Base-by-base conservation (phyloP, 2,113 vertebrate species). In the Salvelinus fontinalis region DNA sequence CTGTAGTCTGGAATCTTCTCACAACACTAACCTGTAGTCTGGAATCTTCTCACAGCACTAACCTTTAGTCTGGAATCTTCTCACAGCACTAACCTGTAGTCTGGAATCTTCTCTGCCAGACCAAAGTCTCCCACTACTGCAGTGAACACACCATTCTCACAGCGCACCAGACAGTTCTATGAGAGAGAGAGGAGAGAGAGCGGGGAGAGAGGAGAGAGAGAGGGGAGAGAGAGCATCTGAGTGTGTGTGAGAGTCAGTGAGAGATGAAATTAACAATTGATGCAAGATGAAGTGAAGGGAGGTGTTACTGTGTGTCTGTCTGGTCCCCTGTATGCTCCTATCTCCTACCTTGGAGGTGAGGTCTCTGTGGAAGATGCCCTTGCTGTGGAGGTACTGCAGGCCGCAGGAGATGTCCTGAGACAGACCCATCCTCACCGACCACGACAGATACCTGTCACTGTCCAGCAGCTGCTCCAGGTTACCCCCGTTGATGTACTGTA, bases 381-480 rank as follows among this genome's bases (percentile, higher is more conserved):
- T 98, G 90, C 93, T 95, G 90, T 99, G 97, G 78, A 99, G 94
- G 87, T 99, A 99, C 81, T 87, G 91, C 12, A 99, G 93, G 29
- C 97, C 97, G 0, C 75, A 80, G 72, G 96, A 94, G 0, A 99
- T 96, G 83, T 98, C 96, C 89, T 96, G 91, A 66, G 96, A 97
- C 83, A 99, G 92, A 67, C 77, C 87, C 48, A 96, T 91, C 81
- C 96, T 93, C 48, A 92, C 86, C 0, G 90, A 81, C 97, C 97
- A 99, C 3, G 96, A 94, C 14, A 99, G 93, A 60, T 93, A 93
- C 49, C 94, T 92, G 0, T 95, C 91, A 78, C 96, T 96, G 93
- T 96, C 95, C 88, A 98, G 88, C 82, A 98, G 91, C 93, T 99
- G 97, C 93, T 99, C 97, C 89, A 99, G 89, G 89, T 96, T 98